Conservation (phyloP, 2,888 invertebrate species). For the Gastracanthus pulcherrimus region DNA sequence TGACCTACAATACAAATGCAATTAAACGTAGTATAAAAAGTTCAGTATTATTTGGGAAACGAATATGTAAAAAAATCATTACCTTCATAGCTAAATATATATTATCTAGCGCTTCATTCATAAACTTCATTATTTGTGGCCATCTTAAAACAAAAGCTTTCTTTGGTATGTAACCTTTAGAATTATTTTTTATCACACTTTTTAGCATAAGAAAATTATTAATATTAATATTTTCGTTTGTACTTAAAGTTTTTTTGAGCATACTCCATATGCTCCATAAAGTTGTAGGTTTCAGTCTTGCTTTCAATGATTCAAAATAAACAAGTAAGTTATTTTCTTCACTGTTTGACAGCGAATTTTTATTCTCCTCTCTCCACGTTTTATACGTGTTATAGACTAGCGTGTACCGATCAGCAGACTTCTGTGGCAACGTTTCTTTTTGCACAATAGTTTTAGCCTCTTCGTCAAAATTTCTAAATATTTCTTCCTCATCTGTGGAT, state of each 20-base stretch:
- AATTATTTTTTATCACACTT: conserved; percentile 2
- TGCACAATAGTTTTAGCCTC: conserved; percentile 39
- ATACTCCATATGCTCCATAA: too few species aligned
- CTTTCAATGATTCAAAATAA: conserved; percentile 18
- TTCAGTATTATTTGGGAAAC: too few species aligned
- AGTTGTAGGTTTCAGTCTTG: background rate
- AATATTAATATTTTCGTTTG: conserved; percentile 13
- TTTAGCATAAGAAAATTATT: background rate
- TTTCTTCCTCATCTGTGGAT: conserved; percentile 13
- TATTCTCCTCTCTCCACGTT: conserved; percentile 42
- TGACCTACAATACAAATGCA: too few species aligned
- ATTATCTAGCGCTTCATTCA: conserved; percentile 47
- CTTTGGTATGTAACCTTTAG: conserved; percentile 55
- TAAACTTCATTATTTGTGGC: too few species aligned
- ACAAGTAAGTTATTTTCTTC: conserved; percentile 33
- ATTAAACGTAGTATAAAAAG: too few species aligned
- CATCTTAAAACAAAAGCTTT: conserved; percentile 56
- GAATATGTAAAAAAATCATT: conserved; percentile 28
- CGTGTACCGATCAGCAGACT: conserved; percentile 38
- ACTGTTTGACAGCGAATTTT: conserved; percentile 46
- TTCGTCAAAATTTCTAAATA: conserved; percentile 32
- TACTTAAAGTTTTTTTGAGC: too few species aligned
- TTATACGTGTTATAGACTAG: conserved; percentile 45
- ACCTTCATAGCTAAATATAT: conserved; percentile 28
- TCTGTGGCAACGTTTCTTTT: conserved; percentile 47